These are phyloP conservation scores for Caenorhabditis becei DNA, from an alignment of 2,888 invertebrate species.

Conservation along the genomic window DNA sequence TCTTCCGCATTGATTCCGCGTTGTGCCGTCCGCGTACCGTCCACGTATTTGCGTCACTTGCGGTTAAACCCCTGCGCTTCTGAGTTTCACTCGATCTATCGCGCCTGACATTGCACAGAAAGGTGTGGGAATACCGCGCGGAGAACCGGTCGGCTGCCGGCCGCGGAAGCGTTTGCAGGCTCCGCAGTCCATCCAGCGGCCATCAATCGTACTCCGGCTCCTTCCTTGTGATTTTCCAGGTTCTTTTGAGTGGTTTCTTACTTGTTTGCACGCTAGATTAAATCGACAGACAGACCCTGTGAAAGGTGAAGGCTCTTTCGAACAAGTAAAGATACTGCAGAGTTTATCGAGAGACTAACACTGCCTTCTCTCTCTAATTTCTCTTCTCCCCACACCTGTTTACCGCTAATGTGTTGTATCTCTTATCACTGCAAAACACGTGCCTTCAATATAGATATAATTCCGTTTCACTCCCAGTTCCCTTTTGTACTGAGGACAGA, in stretches of 20 bases:
- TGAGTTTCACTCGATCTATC: background rate
- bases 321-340: background rate
- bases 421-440: constrained; percentile 33
- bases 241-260: constrained; percentile 6
- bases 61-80: constrained; percentile 11
- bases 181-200: background rate
- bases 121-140: constrained; percentile 3
- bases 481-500: background rate
- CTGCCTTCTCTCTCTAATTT: background rate
- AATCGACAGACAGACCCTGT: background rate
- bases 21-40: constrained; percentile 13
- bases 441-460: constrained; percentile 3
- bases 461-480: background rate
- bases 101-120: constrained; percentile 7
- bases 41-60: constrained; percentile 53
- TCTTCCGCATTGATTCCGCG: constrained; percentile 24
- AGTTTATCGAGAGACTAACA: background rate
- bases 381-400: background rate
- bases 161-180: constrained; percentile 8
- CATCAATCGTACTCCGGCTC: background rate
- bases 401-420: background rate
- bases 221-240: background rate
- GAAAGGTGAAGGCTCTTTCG: background rate
- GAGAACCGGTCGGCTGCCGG: constrained; percentile 30
- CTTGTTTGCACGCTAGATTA: constrained; percentile 20